Conservation (phyloP, 2,113 vertebrate species). For the Furnarius figulus region DNA sequence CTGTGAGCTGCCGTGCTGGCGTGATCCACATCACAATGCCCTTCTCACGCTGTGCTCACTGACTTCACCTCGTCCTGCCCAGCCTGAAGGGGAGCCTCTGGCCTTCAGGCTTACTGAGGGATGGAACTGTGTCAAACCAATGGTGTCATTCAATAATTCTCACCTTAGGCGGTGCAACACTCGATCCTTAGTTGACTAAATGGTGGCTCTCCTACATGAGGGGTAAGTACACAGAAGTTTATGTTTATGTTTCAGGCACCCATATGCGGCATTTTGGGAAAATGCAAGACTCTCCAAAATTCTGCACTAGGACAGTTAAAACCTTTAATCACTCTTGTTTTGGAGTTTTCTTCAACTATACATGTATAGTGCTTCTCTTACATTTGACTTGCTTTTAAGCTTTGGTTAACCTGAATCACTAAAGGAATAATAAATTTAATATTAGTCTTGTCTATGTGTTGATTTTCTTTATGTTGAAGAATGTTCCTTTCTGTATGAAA, state of each 20-base stretch:
- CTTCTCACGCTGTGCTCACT: rapidly evolving
- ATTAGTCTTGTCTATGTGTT: not conserved
- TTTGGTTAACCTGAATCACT: not conserved
- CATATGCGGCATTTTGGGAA: not conserved
- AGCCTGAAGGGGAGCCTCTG: not conserved
- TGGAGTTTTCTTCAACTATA: not conserved
- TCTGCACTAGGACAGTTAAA: not conserved
- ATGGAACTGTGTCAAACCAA: not conserved
- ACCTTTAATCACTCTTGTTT: not conserved
- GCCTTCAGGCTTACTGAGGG: not conserved
- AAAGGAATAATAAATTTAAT: not conserved
- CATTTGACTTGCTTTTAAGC: not conserved
- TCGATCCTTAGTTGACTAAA: not conserved
- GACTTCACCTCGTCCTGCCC: not conserved
- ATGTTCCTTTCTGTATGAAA: not conserved
- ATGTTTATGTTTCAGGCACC: not conserved
- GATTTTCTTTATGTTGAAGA: not conserved
- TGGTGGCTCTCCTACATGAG: not conserved
- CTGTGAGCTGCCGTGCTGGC: not conserved
- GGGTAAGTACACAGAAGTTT: not conserved
- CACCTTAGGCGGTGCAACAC: not conserved
- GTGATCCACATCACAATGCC: not conserved
- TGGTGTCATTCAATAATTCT: not conserved
- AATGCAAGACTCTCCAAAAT: not conserved
- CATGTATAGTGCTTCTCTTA: not conserved